Conservation (phyloP, 1,140 invertebrate genomes). For the Drosophila cardini region DNA sequence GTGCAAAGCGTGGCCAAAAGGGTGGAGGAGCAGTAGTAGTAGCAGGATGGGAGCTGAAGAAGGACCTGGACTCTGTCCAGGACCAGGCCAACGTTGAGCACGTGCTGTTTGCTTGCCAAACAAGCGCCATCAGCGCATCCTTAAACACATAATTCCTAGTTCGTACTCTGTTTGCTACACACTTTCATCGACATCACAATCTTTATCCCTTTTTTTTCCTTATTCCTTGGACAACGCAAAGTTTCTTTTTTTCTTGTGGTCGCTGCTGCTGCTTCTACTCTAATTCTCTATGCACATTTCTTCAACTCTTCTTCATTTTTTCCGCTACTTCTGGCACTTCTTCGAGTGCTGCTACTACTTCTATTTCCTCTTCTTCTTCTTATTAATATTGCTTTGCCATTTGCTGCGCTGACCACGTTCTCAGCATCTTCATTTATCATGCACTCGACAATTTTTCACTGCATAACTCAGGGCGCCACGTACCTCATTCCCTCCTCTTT, state of each 20-base stretch:
- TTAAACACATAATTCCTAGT: conserved; percentile 58
- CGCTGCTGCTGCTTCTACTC: neutral
- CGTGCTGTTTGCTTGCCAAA: conserved; percentile 51
- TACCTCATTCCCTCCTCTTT: conserved; percentile 9
- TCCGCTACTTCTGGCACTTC: neutral
- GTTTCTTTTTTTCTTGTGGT: conserved; percentile 17
- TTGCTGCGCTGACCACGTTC: conserved; percentile 51
- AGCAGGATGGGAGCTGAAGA: too few relatives aligned
- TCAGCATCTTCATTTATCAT: conserved; percentile 64
- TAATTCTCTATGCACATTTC: conserved; percentile 12
- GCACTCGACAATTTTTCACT: conserved; percentile 71
- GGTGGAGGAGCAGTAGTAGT: neutral
- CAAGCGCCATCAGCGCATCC: conserved; percentile 56
- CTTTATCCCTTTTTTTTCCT: neutral
- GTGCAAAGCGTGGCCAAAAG: conserved; percentile 39
- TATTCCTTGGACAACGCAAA: conserved; percentile 1
- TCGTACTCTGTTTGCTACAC: conserved; percentile 3
- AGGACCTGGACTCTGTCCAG: neutral
- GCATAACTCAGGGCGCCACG: conserved; percentile 73
- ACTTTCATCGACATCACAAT: conserved; percentile 1
- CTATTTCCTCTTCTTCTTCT: neutral
- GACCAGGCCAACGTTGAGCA: conserved; percentile 8
- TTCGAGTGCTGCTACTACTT: neutral
- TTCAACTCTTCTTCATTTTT: neutral
- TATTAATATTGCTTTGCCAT: conserved; percentile 44